Evolutionary conservation across 2,797 vertebrate species (phyloP), one percentile per base, ranked within the genome.

Genomic region (Acanthurus leucopareius): DNA sequence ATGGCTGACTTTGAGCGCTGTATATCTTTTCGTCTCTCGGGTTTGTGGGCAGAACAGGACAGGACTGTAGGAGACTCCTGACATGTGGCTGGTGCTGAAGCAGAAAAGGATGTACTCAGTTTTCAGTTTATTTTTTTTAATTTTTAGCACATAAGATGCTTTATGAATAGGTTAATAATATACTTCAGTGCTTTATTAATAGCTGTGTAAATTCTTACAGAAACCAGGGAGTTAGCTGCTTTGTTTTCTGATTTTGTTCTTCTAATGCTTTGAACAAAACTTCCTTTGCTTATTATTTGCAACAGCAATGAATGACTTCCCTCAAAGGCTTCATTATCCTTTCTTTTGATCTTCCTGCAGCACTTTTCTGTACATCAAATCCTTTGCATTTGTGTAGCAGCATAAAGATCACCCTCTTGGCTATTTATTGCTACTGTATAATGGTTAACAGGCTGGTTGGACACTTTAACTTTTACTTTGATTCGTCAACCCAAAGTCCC

Each of bases 101-200:
- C 5, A 42, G 42, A 20, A n/a, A 48, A 22, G 25, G 54, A 59
- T 65, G 40, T 22, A 9, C 52, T 20, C 3, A 1, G 10, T n/a
- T 58, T 6, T 42, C 25, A 3, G 40, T 25, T 8, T 61, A 16
- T 22, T 48, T 57, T 54, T 54, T 59, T 52, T 44, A 2, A 40
- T 19, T 42, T 64, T 35, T 35, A 35, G 10, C 62, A 52, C 16
- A 40, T 7, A 13, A 5, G 8, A 40, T 14, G 7, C n/a, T 69
- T 79, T 68, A 48, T 81, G 38, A 73, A 32, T 25, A 72, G 32
- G 69, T 69, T 79, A 58, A 76, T 65, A 62, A 82, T 83, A 63
- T 15, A 42, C 40, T 82, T 45, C 5, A 19, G 8, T 15, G 13
- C 7, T 56, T 82, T 82, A 84, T 76, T 77, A 74, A 80, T 64